phyloP scores from a whole-genome alignment of 2,888 invertebrate species.

The Lutraria lutraria region DNA sequence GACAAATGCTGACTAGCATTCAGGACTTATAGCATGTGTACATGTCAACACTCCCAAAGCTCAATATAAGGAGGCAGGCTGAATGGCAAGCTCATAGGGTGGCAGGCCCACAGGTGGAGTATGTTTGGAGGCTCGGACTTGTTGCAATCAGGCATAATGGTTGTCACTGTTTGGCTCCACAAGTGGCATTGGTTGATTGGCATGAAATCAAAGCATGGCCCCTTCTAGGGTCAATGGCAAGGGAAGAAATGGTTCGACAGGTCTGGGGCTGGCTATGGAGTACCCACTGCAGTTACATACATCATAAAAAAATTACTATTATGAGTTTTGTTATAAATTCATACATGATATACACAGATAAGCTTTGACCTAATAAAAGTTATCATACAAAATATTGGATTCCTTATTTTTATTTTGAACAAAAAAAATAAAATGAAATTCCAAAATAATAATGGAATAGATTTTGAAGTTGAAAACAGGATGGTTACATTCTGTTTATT shows the following conservation, averaged over 20 bases:
- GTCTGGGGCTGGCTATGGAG: conserved; percentile 59
- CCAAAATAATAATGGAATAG: neutral
- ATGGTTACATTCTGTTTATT: neutral
- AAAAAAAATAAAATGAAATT: neutral
- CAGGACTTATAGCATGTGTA: conserved; percentile 21
- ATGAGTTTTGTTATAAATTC: neutral
- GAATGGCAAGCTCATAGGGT: conserved; percentile 30
- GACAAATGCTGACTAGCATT: conserved; percentile 14
- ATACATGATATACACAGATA: neutral
- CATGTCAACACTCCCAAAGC: conserved; percentile 27
- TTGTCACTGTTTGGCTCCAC: conserved; percentile 43
- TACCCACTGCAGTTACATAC: conserved; percentile 65
- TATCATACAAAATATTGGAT: neutral
- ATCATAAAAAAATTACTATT: conserved; percentile 47
- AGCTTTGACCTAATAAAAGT: neutral
- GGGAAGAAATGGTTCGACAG: conserved; percentile 46
- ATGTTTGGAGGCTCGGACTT: conserved; percentile 39
- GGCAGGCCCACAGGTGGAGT: conserved; percentile 41
- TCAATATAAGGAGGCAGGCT: conserved; percentile 34
- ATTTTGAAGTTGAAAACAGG: neutral
- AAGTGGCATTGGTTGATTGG: conserved; percentile 35
- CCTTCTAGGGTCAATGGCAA: conserved; percentile 51
- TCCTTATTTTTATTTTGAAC: neutral
- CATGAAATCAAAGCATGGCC: conserved; percentile 34
- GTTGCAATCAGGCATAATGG: conserved; percentile 38